Evolutionary conservation across 2,113 vertebrate species (phyloP).

Genomic region (Sitta europaea): DNA sequence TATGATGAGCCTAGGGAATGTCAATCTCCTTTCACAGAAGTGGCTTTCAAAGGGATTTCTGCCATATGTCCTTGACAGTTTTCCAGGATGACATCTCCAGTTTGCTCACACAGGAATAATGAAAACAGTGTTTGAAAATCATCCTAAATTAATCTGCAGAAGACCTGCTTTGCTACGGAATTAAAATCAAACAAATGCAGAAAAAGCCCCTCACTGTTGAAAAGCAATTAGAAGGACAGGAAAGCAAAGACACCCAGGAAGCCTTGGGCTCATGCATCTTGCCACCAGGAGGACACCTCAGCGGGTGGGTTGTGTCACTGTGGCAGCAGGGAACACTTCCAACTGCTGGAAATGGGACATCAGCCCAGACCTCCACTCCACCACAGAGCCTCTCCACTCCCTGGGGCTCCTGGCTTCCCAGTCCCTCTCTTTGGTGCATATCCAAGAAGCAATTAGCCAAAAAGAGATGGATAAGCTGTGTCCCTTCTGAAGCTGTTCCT

Average conservation of each 20-base stretch:
- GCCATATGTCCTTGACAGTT: background rate
- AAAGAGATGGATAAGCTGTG: background rate
- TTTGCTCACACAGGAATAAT: background rate
- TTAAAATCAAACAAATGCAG: background rate
- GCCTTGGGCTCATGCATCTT: background rate
- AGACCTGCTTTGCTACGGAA: background rate
- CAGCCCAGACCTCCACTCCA: background rate
- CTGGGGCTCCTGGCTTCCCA: background rate
- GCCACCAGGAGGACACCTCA: background rate
- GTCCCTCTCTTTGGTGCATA: background rate
- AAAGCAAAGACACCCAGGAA: background rate
- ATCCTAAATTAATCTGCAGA: background rate
- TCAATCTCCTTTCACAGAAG: background rate
- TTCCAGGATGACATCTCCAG: background rate
- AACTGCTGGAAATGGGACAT: background rate
- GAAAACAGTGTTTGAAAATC: background rate
- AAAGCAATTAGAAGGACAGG: background rate
- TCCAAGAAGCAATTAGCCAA: background rate
- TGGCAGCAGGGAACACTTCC: background rate
- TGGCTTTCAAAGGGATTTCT: background rate
- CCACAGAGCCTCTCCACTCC: background rate
- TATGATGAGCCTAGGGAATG: background rate
- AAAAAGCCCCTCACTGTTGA: background rate
- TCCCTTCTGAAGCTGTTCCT: background rate
- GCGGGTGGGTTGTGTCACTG: background rate